Evolutionary conservation across 2,797 vertebrate species (phyloP), one percentile per base, ranked within the genome.

Genomic region (Amphiprion clarkii): DNA sequence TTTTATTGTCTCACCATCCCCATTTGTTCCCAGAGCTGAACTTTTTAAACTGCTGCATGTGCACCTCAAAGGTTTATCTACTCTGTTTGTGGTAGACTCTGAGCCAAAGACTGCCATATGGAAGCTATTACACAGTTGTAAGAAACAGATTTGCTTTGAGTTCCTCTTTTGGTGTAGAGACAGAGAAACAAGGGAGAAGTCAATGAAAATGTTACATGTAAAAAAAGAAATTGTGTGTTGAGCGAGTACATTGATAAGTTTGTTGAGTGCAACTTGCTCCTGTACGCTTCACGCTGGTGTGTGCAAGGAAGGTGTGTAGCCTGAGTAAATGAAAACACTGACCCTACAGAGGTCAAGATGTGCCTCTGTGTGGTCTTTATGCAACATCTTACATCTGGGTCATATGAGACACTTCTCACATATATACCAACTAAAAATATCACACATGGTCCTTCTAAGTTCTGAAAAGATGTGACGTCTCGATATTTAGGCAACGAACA

Each of bases 91-190:
- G 53, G 78, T 71, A 36, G 69, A 74, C 57, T 56, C 11, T 33
- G 65, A 80, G 68, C 40, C n/a, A 36, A 66, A 58, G 66, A 54
- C 53, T 21, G 12, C 14, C 88, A 90, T 78, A 67, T 87, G 87
- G 84, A 85, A 81, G 49, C 62, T 27, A 82, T 91, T 86, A 87
- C 85, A 87, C 74, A 87, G 83, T 82, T 84, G 90, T 82, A 87
- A 89, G 81, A 89, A 87, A 88, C 81, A 84, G 82, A 87, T 89
- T 90, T 87, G 66, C 82, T 89, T 89, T 88, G 82, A 81, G 74
- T 76, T 82, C 71, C 33, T 10, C 36, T 31, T 82, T 52, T 76
- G 63, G 69, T 74, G 68, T 27, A 68, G 78, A 80, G 74, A 79
- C 62, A 66, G 53, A 42, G 74, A 71, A 39, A 5, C n/a, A 33